Evolutionary conservation across 2,797 vertebrate species (phyloP), one percentile per base, ranked within the genome.

Genomic region (Gadopsis marmoratus): DNA sequence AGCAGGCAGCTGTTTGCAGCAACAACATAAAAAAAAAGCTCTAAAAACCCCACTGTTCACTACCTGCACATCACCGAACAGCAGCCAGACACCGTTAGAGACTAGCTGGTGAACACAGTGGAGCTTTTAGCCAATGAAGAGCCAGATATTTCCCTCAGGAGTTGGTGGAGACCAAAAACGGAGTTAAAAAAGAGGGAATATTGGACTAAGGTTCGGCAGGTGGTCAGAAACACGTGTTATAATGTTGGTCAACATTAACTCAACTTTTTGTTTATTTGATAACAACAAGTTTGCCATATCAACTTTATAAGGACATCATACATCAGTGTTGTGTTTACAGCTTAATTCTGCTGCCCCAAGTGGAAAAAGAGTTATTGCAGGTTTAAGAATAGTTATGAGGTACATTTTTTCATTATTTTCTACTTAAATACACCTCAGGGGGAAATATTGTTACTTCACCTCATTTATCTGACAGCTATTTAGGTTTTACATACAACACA

Each of bases 111-210:
- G 51, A 59, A 26, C 21, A 21, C 1, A 45, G 26, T 5, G 14
- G 14, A 82, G 56, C 21, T 13, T 56, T 63, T 58, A 50, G 41
- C 39, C 7, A 7, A 45, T 53, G 39, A 54, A 19, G n/a, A 21
- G n/a, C 3, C 37, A 23, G 12, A 35, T 35, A 10, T 72, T 41
- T 50, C 5, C 9, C 13, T 39, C 17, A 54, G 31, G 16, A 45
- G 14, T 33, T 68, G 56, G 43, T 29, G n/a, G 16, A 69, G 59
- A 70, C 51, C 51, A 71, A 48, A 76, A 59, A n/a, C 17, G 33
- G 64, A 69, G 51, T 19, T 47, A 33, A 48, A 45, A 43, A 19
- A 45, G 17, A 63, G 3, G 12, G 13, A 16, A 50, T 21, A n/a
- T 23, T 26, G 9, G 23, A 54, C 35, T 35, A 35, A 35, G 33